Conservation (phyloP, 2,888 invertebrate genomes). For the Parnassius apollo region DNA sequence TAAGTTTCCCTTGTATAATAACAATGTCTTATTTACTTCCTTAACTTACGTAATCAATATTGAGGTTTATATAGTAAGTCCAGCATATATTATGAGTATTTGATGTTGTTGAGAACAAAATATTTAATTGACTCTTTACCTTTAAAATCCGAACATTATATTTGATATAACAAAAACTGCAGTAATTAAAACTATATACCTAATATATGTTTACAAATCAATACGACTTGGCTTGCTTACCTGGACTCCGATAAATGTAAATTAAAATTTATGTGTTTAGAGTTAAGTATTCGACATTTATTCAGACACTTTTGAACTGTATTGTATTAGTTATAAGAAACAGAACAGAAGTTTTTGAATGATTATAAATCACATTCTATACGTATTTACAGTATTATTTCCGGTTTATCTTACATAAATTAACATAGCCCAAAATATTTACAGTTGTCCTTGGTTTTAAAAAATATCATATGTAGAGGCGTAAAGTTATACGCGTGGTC, state of each 20-base stretch:
- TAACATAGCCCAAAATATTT: too few relatives aligned
- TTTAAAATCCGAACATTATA: too few relatives aligned
- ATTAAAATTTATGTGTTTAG: slow-evolving; percentile 9
- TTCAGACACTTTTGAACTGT: slow-evolving; percentile 3
- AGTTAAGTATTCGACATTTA: background rate
- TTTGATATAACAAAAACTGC: background rate
- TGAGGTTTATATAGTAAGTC: too few relatives aligned
- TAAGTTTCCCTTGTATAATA: too few relatives aligned
- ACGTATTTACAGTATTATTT: slow-evolving; percentile 9
- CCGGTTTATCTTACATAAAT: background rate
- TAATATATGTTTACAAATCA: background rate
- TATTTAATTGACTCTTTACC: too few relatives aligned
- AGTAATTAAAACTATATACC: background rate
- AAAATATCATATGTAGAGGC: too few relatives aligned
- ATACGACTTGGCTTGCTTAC: slow-evolving; percentile 14
- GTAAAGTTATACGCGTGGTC: too few relatives aligned
- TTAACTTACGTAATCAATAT: too few relatives aligned
- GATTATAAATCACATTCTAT: background rate
- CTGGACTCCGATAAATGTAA: slow-evolving; percentile 19
- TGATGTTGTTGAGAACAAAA: too few relatives aligned
- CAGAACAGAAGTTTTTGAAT: background rate
- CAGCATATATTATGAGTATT: too few relatives aligned
- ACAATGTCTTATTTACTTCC: too few relatives aligned
- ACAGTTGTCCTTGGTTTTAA: too few relatives aligned
- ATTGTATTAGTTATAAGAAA: slow-evolving; percentile 5